Base-by-base conservation (phyloP, 2,113 vertebrate species). In the Cariama cristata region DNA sequence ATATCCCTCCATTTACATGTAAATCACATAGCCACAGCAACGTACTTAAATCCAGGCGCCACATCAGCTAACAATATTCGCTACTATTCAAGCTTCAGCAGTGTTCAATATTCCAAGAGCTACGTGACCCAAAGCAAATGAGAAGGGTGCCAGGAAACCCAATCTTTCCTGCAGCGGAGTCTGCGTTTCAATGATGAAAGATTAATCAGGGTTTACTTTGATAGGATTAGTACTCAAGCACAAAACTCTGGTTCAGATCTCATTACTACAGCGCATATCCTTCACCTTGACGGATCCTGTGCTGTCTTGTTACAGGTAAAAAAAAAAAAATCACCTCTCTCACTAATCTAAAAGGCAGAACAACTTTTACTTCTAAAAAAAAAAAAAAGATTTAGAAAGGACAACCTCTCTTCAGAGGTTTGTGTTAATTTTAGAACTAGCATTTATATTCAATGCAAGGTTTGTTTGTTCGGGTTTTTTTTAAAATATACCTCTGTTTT, bases 171-270 rank as follows among this genome's bases (percentile, higher is more conserved):
- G 90, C 94, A 97, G 93, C 1, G 14, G 79, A 97, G 84, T n/a
- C 79, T 71, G 67, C 1, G 0, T 93, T 97, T 93, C 86, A 91
- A 42, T 64, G 94, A 96, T 85, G 96, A 94, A 96, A 98, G 97
- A 98, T 98, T 97, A 98, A 97, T 90, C 95, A 96, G 79, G 75
- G 76, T 94, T 97, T 95, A 93, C 93, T 98, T 93, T 95, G 96
- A 98, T 50, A 95, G 96, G 96, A 98, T 98, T 98, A 98, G 94
- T 95, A 97, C 92, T 95, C 91, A 72, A 97, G 96, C 94, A 96
- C 59, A 3, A 96, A 97, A 97, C 84, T 92, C 74, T 71, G 81
- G 88, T 97, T 97, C 85, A 62, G 92, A 91, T 96, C 90, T 97
- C 90, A 97, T 96, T 98, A 97, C 30, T 86, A 88, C 75, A 93